phyloP scores from a whole-genome alignment of 2,888 invertebrate species.

The Aromia moschata region DNA sequence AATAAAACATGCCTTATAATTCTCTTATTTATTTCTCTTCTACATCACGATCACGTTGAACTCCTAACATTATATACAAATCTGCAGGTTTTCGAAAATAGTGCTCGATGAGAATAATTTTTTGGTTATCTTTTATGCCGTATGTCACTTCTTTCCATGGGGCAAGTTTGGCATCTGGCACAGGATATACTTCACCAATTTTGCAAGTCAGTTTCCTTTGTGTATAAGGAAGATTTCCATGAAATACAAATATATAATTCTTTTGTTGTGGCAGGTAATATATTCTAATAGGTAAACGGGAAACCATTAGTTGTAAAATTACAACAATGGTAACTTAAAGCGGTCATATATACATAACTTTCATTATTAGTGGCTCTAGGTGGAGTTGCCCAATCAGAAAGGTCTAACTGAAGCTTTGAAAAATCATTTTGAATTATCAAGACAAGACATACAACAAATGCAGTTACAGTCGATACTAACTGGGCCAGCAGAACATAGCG shows the following conservation, averaged over 20 bases:
- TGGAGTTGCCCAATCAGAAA: slow-evolving; percentile 22
- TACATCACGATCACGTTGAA: slow-evolving; percentile 48
- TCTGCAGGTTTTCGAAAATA: slow-evolving; percentile 58
- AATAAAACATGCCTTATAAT: neutral
- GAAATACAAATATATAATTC: slow-evolving; percentile 54
- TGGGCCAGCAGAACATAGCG: slow-evolving; percentile 52
- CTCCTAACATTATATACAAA: slow-evolving; percentile 58
- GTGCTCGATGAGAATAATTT: slow-evolving; percentile 52
- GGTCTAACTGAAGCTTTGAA: slow-evolving; percentile 4
- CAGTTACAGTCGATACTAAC: slow-evolving; percentile 43
- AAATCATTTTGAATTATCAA: slow-evolving; percentile 31
- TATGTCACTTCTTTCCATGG: slow-evolving; percentile 54
- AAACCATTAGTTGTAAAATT: slow-evolving; percentile 45
- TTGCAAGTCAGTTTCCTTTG: slow-evolving; percentile 42
- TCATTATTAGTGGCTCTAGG: slow-evolving; percentile 42
- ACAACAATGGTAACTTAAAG: slow-evolving; percentile 46
- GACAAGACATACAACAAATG: slow-evolving; percentile 37
- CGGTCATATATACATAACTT: slow-evolving; percentile 41
- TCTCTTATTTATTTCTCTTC: slow-evolving; percentile 24
- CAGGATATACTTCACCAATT: slow-evolving; percentile 47
- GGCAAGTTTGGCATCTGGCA: slow-evolving; percentile 33
- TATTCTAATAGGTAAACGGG: slow-evolving; percentile 56
- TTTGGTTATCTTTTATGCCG: slow-evolving; percentile 44
- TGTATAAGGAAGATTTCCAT: slow-evolving; percentile 48
- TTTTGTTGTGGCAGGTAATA: slow-evolving; percentile 52